Evolutionary conservation across 2,797 vertebrate genomes (phyloP).

Genomic region (Paguma larvata): DNA sequence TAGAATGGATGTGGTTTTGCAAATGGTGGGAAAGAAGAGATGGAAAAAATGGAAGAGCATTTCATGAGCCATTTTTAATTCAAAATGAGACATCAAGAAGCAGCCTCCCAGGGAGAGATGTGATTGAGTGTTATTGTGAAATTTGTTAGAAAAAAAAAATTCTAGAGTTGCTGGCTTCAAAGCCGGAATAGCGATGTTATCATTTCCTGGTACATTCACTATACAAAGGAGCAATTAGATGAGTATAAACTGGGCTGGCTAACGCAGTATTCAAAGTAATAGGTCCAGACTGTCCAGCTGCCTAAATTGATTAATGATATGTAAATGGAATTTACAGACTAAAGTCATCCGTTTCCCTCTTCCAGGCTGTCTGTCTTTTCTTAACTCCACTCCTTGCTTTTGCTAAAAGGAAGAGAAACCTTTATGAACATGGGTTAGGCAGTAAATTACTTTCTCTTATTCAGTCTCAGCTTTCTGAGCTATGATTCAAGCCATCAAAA

Average conservation of each 20-base stretch:
- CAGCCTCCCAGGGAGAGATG: slow-evolving; percentile 53
- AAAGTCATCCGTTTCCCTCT: slow-evolving; percentile 17
- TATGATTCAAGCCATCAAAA: slow-evolving; percentile 83
- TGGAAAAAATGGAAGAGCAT: neutral
- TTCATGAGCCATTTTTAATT: slow-evolving; percentile 42
- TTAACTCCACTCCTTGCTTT: slow-evolving; percentile 10
- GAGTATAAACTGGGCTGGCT: slow-evolving; percentile 71
- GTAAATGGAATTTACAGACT: slow-evolving; percentile 69
- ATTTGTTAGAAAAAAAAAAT: slow-evolving; percentile 1
- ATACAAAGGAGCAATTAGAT: slow-evolving; percentile 32
- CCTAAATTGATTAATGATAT: slow-evolving; percentile 75
- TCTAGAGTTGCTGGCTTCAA: neutral
- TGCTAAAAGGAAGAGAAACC: slow-evolving; percentile 76
- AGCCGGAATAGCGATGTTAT: neutral
- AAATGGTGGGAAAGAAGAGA: neutral
- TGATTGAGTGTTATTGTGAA: slow-evolving; percentile 22
- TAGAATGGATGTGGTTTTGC: slow-evolving; percentile 68
- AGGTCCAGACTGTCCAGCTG: slow-evolving; percentile 66
- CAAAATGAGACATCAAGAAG: slow-evolving; percentile 36
- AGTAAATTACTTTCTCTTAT: slow-evolving; percentile 81
- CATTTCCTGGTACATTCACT: slow-evolving; percentile 57
- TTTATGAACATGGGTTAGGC: slow-evolving; percentile 60
- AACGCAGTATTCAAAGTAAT: slow-evolving; percentile 67
- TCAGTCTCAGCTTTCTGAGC: slow-evolving; percentile 79
- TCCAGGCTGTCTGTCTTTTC: slow-evolving; percentile 58